A percentile compares a stretch with the other conserved stretches of the same genome.
phyloP scores from a whole-genome alignment of 2,797 vertebrate species.

The Protosalanx chinensis region DNA sequence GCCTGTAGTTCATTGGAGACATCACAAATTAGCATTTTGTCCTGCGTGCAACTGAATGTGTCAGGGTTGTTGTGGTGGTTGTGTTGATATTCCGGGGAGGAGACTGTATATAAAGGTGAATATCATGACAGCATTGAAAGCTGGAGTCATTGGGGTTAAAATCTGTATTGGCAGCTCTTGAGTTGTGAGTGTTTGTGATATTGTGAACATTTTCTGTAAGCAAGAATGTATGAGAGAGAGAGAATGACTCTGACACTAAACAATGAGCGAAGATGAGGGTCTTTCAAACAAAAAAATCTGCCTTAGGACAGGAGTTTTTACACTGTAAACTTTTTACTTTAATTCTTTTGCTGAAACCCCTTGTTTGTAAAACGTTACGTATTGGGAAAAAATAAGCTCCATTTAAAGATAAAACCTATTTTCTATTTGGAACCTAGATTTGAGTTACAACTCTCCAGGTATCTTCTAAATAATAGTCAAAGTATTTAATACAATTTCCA shows the following conservation, averaged over 20 bases:
- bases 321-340: conserved; percentile 91
- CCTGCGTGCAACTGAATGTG: conserved; percentile 73
- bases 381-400: conserved; percentile 85
- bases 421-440: conserved; percentile 86
- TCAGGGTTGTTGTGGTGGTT: conserved; percentile 74
- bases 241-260: conserved; percentile 81
- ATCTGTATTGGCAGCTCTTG: conserved; percentile 84
- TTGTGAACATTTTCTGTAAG: background rate
- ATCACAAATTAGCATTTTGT: conserved; percentile 86
- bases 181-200: conserved; percentile 17
- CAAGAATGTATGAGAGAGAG: background rate
- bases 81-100: conserved; percentile 71
- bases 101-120: conserved; percentile 88
- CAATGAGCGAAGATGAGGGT: conserved; percentile 81
- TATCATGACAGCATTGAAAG: conserved; percentile 77
- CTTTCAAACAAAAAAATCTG: conserved; percentile 86
- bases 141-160: conserved; percentile 85
- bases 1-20: conserved; percentile 79
- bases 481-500: conserved; percentile 82
- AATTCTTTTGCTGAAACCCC: conserved; percentile 75
- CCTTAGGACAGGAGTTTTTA: conserved; percentile 96
- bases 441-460: conserved; percentile 95
- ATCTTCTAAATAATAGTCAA: conserved; percentile 80
- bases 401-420: conserved; percentile 81
- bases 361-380: conserved; percentile 92